These are phyloP conservation scores for Colius striatus DNA, from an alignment of 2,113 vertebrate species.

Conservation along the genomic window DNA sequence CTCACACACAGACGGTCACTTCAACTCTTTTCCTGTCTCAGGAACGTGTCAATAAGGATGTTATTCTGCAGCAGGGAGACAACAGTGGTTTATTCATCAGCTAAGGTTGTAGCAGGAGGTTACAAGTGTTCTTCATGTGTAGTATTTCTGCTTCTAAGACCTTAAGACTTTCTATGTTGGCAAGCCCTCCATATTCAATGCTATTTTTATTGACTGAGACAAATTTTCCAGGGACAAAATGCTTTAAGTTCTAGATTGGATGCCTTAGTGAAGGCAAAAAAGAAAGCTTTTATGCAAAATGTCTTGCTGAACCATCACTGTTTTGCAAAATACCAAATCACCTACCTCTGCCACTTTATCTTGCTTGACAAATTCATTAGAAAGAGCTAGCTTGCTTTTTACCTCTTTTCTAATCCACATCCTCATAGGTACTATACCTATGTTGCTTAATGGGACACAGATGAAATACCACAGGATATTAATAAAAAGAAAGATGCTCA, in stretches of 20 bases:
- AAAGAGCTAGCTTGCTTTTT: not conserved
- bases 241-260: not conserved
- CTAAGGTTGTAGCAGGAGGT: constrained; percentile 5
- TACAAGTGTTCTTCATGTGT: not conserved
- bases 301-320: not conserved
- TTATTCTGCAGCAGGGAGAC: constrained; percentile 34
- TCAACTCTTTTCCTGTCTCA: not conserved
- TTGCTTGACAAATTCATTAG: not conserved
- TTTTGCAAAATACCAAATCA: not conserved
- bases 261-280: not conserved
- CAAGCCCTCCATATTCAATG: not conserved
- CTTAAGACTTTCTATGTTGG: not conserved
- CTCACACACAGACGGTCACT: constrained; percentile 7
- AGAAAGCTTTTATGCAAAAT: not conserved
- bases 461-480: not conserved
- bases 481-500: not conserved
- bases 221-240: not conserved
- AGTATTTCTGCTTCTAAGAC: not conserved
- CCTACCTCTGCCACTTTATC: not conserved
- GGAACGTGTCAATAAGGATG: constrained; percentile 39
- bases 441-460: not conserved
- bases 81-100: not conserved
- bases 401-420: not conserved
- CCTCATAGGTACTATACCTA: not conserved
- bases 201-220: constrained; percentile 3